These are phyloP conservation scores for Asteroscopus sphinx DNA, from an alignment of 2,888 invertebrate species.

Conservation along the genomic window DNA sequence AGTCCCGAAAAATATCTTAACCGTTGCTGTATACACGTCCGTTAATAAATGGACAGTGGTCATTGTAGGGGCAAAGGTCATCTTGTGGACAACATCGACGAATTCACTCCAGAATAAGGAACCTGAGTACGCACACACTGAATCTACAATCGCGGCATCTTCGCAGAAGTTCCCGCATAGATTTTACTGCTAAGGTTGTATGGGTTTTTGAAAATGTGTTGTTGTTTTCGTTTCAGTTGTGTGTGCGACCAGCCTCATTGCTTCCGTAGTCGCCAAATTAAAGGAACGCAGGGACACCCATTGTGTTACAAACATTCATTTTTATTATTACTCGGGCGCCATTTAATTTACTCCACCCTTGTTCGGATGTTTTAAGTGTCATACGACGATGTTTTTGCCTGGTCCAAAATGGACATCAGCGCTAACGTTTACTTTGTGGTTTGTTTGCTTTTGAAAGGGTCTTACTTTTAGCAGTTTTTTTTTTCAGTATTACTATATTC, in stretches of 20 bases:
- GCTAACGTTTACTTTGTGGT: slow-evolving; percentile 54
- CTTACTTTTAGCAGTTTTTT: slow-evolving; percentile 24
- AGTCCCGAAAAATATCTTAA: slow-evolving; percentile 31
- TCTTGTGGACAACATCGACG: slow-evolving; percentile 37
- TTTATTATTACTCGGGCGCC: slow-evolving; percentile 74
- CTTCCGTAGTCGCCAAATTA: slow-evolving; percentile 62
- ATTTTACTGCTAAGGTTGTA: slow-evolving; percentile 9
- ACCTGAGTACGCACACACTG: slow-evolving; percentile 34
- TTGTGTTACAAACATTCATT: slow-evolving; percentile 77
- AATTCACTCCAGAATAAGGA: slow-evolving; percentile 37
- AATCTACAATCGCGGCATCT: not conserved
- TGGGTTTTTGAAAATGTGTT: slow-evolving; percentile 8
- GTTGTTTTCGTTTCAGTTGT: slow-evolving; percentile 21
- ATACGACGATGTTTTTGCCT: slow-evolving; percentile 53
- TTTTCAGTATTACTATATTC: slow-evolving; percentile 16
- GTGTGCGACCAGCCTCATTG: slow-evolving; percentile 25
- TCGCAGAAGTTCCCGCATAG: not conserved
- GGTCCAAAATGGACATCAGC: slow-evolving; percentile 38
- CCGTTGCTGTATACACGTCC: slow-evolving; percentile 62
- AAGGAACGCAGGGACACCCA: slow-evolving; percentile 67
- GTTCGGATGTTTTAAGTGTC: slow-evolving; percentile 69
- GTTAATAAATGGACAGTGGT: slow-evolving; percentile 73
- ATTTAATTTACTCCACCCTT: slow-evolving; percentile 76
- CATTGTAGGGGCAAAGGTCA: slow-evolving; percentile 67
- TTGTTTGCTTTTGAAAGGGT: slow-evolving; percentile 38